A percentile compares a stretch with the other conserved stretches of the same genome.
Conservation (phyloP, 2,888 invertebrate species). For the Matsumyia berberina region DNA sequence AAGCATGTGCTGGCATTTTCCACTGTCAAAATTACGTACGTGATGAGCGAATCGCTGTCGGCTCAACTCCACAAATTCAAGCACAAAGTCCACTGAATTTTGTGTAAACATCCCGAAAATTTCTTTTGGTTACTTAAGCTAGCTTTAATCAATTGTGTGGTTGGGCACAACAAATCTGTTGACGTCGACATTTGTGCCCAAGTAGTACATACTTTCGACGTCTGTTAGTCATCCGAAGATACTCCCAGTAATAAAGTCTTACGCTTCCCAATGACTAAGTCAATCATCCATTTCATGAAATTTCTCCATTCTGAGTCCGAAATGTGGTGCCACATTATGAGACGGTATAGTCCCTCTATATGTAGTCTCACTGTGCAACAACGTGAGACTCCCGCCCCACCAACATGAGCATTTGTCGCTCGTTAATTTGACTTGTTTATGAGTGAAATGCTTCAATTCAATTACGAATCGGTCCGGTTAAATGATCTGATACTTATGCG, state of each 20-base stretch:
- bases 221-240: too few species aligned
- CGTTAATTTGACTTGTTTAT: slow-evolving; percentile 66
- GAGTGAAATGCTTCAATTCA: slow-evolving; percentile 68
- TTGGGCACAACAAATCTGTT: too few species aligned
- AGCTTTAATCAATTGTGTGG: too few species aligned
- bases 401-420: slow-evolving; percentile 45
- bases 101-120: too few species aligned
- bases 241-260: background rate
- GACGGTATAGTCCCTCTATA: background rate
- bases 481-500: slow-evolving; percentile 60
- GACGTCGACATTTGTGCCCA: too few species aligned
- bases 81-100: too few species aligned
- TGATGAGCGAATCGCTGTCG: too few species aligned
- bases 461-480: slow-evolving; percentile 64
- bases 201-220: too few species aligned
- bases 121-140: too few species aligned
- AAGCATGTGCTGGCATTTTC: too few species aligned
- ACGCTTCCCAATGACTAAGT: slow-evolving; percentile 11
- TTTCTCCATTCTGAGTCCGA: slow-evolving; percentile 1
- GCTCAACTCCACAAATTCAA: too few species aligned
- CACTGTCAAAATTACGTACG: too few species aligned
- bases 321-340: background rate
- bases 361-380: slow-evolving; percentile 15
- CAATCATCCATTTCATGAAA: slow-evolving; percentile 34
- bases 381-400: slow-evolving; percentile 20